Conservation (phyloP, 2,888 invertebrate species). For the Candidula unifasciata region DNA sequence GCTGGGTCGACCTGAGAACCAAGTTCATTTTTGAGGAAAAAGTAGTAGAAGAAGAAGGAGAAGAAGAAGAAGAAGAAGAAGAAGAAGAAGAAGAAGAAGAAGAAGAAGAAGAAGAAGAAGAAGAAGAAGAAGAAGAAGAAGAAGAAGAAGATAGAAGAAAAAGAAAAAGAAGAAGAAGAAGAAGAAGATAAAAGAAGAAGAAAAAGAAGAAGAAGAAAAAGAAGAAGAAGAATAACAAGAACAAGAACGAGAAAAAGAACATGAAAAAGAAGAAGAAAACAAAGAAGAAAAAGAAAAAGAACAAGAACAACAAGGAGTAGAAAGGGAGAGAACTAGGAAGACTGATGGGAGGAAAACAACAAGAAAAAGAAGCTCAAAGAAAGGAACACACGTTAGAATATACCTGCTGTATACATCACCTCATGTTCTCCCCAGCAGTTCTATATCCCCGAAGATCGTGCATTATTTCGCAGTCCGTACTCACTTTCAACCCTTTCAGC, state of each 20-base stretch:
- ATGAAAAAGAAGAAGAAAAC: background rate
- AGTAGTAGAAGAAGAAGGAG: background rate
- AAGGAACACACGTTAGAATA: background rate
- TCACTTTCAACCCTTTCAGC: too few species aligned
- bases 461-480: too few species aligned
- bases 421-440: too few species aligned
- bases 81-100: background rate
- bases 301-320: background rate
- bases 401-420: too few species aligned
- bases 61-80: background rate
- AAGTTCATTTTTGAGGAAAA: too few species aligned
- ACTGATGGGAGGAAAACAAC: background rate
- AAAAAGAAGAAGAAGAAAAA: background rate
- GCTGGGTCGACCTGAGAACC: too few species aligned
- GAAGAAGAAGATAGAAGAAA: background rate
- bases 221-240: background rate
- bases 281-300: too few species aligned
- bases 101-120: background rate
- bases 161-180: background rate
- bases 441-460: too few species aligned
- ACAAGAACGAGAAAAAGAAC: too few species aligned
- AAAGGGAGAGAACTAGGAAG: background rate
- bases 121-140: background rate
- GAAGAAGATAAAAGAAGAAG: too few species aligned
- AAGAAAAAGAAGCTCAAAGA: background rate